Conservation (phyloP, 2,888 invertebrate species). For the Callinectes sapidus region DNA sequence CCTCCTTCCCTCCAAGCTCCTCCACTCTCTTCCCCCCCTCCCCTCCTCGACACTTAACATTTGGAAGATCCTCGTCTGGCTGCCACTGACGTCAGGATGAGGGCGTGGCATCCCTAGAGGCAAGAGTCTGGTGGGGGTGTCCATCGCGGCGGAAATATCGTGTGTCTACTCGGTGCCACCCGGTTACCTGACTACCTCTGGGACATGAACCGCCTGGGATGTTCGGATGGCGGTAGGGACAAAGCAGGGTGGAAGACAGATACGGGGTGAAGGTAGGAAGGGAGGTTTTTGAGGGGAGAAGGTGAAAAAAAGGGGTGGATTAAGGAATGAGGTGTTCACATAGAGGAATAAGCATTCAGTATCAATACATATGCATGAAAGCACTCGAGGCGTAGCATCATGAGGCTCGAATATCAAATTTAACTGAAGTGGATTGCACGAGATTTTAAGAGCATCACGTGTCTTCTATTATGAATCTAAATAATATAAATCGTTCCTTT, state of each 20-base stretch:
- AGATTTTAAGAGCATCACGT: neutral
- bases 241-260: neutral
- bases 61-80: constrained; percentile 24
- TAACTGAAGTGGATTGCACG: neutral
- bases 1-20: neutral
- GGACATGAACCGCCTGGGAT: neutral
- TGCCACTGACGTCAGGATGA: constrained; percentile 6
- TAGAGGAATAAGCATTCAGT: neutral
- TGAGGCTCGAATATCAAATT: neutral
- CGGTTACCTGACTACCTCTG: neutral
- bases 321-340: neutral
- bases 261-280: neutral
- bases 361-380: neutral
- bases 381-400: neutral
- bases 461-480: neutral
- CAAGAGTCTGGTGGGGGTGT: neutral
- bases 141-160: constrained; percentile 17
- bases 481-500: neutral
- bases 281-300: neutral
- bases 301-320: neutral
- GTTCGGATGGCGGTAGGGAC: neutral
- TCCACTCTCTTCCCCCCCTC: neutral
- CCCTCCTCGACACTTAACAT: constrained; percentile 34
- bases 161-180: neutral
- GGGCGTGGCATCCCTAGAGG: constrained; percentile 20